Evolutionary conservation across 2,113 vertebrate species (phyloP).

Genomic region (Egretta garzetta): DNA sequence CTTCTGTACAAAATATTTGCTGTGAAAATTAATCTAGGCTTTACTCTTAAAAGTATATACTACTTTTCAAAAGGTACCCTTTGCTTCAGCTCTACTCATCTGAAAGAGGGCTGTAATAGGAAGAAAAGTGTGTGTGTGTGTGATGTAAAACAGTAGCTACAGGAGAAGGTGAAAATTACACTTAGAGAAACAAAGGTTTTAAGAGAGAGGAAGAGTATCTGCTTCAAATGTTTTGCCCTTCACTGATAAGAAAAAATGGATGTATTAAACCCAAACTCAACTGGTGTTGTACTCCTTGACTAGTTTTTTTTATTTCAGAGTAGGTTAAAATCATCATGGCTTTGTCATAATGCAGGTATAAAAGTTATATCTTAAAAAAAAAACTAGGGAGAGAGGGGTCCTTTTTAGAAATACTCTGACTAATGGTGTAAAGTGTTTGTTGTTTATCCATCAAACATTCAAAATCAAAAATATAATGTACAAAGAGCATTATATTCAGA

Average conservation of each 20-base stretch:
- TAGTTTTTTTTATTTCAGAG: not conserved
- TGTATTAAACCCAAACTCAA: not conserved
- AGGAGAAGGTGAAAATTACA: not conserved
- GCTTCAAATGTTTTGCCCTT: not conserved
- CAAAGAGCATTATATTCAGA: not conserved
- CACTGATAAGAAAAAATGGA: not conserved
- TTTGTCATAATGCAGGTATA: not conserved
- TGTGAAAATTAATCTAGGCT: not conserved
- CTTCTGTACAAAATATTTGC: not conserved
- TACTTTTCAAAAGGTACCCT: not conserved
- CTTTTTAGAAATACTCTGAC: not conserved
- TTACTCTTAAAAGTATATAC: not conserved
- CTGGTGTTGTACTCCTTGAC: not conserved
- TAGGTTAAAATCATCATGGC: not conserved
- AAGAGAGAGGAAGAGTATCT: not conserved
- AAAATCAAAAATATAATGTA: not conserved
- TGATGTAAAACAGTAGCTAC: not conserved
- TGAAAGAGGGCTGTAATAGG: not conserved
- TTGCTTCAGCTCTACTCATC: not conserved
- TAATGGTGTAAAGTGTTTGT: not conserved
- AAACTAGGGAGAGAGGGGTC: accelerated
- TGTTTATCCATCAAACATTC: not conserved
- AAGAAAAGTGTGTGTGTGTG: not conserved
- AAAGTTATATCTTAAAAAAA: not conserved
- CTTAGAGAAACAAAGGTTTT: not conserved